Percentiles rank a stretch among this genome's conserved stretches.
These are phyloP conservation scores for Acromyrmex heyeri DNA, from an alignment of 1,140 invertebrate species.

Conservation along the genomic window DNA sequence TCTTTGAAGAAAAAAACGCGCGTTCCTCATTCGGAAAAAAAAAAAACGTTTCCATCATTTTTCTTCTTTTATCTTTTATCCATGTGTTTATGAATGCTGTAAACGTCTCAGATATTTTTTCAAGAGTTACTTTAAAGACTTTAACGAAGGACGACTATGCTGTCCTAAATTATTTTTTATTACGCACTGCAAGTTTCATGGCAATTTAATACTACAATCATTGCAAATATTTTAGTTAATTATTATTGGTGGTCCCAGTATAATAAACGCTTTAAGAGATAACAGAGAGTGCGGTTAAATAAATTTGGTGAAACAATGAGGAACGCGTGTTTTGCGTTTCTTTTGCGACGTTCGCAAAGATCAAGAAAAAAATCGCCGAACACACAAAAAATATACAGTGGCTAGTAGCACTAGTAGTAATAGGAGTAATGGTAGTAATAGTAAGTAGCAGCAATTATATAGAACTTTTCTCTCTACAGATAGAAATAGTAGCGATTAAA, in stretches of 20 bases:
- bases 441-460: slow-evolving; percentile 78
- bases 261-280: background rate
- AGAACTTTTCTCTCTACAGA: slow-evolving; percentile 76
- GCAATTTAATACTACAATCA: background rate
- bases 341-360: slow-evolving; percentile 58
- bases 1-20: slow-evolving; percentile 60
- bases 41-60: background rate
- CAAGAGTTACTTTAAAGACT: background rate
- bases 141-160: background rate
- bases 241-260: background rate
- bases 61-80: background rate
- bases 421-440: slow-evolving; percentile 75
- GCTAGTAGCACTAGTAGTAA: slow-evolving; percentile 75
- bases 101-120: background rate
- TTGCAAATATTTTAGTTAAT: background rate
- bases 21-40: background rate
- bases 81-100: background rate
- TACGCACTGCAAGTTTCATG: background rate
- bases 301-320: background rate
- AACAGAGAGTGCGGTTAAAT: background rate
- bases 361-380: slow-evolving; percentile 79
- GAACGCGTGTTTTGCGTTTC: slow-evolving; percentile 30
- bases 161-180: background rate
- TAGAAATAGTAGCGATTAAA: slow-evolving; percentile 82
- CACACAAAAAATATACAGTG: slow-evolving; percentile 82